These are phyloP conservation scores for Enteromius thamalakanensis DNA, from an alignment of 2,797 vertebrate species.

Conservation along the genomic window DNA sequence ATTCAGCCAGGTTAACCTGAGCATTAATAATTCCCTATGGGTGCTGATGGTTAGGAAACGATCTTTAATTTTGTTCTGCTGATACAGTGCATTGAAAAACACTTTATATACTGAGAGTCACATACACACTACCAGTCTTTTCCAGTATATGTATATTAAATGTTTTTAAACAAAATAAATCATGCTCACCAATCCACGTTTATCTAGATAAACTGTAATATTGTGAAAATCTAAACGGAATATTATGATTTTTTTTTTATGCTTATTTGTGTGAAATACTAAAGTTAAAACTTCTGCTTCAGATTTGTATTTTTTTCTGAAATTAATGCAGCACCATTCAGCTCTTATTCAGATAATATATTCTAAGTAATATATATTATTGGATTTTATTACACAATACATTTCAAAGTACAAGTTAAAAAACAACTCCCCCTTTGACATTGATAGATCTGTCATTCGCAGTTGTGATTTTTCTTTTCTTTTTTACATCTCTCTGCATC, in stretches of 20 bases:
- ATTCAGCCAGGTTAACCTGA: conserved; percentile 31
- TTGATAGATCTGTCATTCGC: neutral
- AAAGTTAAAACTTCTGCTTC: neutral
- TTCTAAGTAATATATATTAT: neutral
- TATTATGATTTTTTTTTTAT: too few relatives aligned
- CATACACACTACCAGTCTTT: neutral
- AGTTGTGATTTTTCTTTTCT: neutral
- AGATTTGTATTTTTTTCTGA: neutral
- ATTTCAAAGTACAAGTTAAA: neutral
- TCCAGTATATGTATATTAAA: neutral
- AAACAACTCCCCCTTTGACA: neutral
- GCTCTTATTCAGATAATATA: neutral
- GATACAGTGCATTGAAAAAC: neutral
- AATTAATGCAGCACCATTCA: neutral
- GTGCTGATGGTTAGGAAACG: conserved; percentile 18
- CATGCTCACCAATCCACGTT: neutral
- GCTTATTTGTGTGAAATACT: too few relatives aligned
- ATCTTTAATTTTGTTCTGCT: neutral
- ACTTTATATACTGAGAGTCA: neutral
- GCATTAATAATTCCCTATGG: conserved; percentile 51
- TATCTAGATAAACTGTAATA: neutral
- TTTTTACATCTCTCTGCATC: neutral
- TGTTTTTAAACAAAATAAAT: neutral
- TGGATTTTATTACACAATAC: neutral
- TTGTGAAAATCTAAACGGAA: neutral